Conservation (phyloP, 2,888 invertebrate species). For the Laothoe populi region DNA sequence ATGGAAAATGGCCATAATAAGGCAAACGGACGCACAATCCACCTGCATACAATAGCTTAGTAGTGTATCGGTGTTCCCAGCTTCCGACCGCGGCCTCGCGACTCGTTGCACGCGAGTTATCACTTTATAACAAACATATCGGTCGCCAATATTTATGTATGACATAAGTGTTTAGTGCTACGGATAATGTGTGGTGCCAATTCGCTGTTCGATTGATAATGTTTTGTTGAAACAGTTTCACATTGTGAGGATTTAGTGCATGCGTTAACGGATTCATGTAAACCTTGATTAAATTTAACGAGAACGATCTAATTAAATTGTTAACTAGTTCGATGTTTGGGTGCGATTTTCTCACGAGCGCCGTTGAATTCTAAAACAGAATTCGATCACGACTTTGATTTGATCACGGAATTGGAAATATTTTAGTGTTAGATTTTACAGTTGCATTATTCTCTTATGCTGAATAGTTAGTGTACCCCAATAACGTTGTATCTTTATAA, state of each 20-base stretch:
- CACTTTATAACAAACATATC: conserved; percentile 43
- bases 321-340: conserved; percentile 49
- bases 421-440: conserved; percentile 26
- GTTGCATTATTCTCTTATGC: neutral
- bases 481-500: neutral
- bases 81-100: conserved; percentile 74
- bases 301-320: conserved; percentile 52
- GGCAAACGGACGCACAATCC: conserved; percentile 76
- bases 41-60: conserved; percentile 84
- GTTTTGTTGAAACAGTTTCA: conserved; percentile 6
- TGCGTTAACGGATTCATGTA: conserved; percentile 44
- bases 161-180: conserved; percentile 50
- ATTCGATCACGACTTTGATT: conserved; percentile 47
- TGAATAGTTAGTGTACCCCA: neutral
- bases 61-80: conserved; percentile 78
- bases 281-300: conserved; percentile 59
- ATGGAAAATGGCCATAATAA: conserved; percentile 80
- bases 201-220: conserved; percentile 7
- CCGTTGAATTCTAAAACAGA: conserved; percentile 40
- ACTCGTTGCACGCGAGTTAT: conserved; percentile 50
- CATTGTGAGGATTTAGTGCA: conserved; percentile 29
- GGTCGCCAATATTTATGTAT: conserved; percentile 38
- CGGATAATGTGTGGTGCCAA: conserved; percentile 32
- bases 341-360: conserved; percentile 56
- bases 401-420: conserved; percentile 43